phyloP scores from a whole-genome alignment of 2,888 invertebrate genomes.

The Choristoneura rosaceana region DNA sequence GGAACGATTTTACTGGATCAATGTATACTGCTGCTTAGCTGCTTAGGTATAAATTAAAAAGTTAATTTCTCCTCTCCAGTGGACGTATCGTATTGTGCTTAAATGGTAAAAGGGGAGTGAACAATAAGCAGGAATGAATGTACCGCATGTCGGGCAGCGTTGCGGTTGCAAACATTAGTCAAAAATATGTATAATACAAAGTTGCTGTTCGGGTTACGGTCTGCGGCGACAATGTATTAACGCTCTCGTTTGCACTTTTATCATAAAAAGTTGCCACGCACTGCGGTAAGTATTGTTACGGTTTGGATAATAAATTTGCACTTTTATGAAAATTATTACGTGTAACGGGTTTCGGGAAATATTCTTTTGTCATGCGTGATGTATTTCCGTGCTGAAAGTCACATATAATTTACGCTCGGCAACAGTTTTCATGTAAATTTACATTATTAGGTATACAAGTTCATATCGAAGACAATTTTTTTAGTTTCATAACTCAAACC shows the following conservation, averaged over 20 bases:
- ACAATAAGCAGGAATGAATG: conserved; percentile 31
- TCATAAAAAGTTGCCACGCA: conserved; percentile 16
- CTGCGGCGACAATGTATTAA: conserved; percentile 27
- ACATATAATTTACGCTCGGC: conserved; percentile 14
- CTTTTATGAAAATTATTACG: conserved; percentile 12
- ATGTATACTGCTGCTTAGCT: not conserved
- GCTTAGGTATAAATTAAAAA: conserved; percentile 7
- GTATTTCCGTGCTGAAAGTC: conserved; percentile 6
- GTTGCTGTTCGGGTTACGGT: conserved; percentile 23
- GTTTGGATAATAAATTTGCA: conserved; percentile 23
- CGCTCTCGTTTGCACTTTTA: conserved; percentile 29
- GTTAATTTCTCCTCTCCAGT: conserved; percentile 11
- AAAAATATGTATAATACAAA: conserved; percentile 31
- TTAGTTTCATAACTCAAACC: no score
- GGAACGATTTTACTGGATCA: no score
- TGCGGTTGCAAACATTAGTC: conserved; percentile 34
- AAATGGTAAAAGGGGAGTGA: conserved; percentile 13
- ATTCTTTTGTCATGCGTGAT: not conserved
- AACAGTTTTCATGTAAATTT: not conserved
- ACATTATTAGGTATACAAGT: not conserved
- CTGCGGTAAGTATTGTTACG: conserved; percentile 2
- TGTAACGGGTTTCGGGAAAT: not conserved
- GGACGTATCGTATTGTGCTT: not conserved
- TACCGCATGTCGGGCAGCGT: conserved; percentile 16
- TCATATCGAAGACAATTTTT: no score